Conservation (phyloP, 2,113 vertebrate species). For the Zapus hudsonius region DNA sequence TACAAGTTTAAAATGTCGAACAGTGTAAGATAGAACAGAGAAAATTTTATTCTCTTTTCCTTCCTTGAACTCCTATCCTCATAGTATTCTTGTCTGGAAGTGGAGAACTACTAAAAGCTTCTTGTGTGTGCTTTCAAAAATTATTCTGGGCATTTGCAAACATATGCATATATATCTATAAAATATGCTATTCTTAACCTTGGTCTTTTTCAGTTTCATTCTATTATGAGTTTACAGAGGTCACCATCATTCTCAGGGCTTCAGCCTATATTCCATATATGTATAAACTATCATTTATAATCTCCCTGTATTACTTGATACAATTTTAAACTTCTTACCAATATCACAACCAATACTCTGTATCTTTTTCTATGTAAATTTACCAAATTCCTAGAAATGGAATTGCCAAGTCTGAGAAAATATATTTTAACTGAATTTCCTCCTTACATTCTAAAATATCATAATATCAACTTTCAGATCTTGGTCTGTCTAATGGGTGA, state of each 20-base stretch:
- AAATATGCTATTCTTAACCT: not conserved
- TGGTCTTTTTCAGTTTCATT: not conserved
- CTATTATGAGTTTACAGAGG: not conserved
- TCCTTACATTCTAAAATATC: not conserved
- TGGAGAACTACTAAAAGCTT: slow-evolving; percentile 20
- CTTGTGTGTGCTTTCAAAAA: not conserved
- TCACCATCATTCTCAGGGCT: not conserved
- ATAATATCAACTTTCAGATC: slow-evolving; percentile 33
- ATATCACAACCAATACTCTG: not conserved
- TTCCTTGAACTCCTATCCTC: not conserved
- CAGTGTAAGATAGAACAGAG: not conserved
- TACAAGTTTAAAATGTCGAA: slow-evolving; percentile 2
- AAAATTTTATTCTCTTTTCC: not conserved
- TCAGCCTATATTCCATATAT: not conserved
- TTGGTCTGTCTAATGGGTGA: not conserved
- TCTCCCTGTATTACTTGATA: not conserved
- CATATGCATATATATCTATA: not conserved
- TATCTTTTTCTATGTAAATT: slow-evolving; percentile 10
- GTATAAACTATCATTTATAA: not conserved
- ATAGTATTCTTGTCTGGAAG: not conserved
- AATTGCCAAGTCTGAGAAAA: not conserved
- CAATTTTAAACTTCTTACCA: slow-evolving; percentile 2
- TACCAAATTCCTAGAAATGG: slow-evolving; percentile 30
- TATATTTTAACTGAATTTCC: slow-evolving; percentile 12
- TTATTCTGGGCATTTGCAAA: not conserved